Conservation (phyloP, 2,113 vertebrate genomes). For the Ameiurus melas region DNA sequence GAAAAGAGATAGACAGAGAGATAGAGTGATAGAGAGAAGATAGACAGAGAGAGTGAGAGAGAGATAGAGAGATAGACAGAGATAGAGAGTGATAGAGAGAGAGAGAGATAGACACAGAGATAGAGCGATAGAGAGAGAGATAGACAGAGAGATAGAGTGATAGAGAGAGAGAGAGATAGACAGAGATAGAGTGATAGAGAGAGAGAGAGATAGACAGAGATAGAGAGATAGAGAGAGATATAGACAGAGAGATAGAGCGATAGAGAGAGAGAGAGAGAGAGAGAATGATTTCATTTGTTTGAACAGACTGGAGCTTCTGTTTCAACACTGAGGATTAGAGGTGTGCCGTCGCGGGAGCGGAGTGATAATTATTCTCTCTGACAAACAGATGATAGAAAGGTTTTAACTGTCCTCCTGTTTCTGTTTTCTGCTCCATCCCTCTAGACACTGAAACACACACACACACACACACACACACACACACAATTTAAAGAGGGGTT, state of each 20-base stretch:
- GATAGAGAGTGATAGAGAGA: no score
- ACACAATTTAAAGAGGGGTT: background rate
- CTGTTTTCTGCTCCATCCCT: slow-evolving; percentile 13
- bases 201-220: background rate
- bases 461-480: background rate
- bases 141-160: no score
- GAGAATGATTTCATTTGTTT: background rate
- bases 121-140: no score
- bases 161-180: background rate
- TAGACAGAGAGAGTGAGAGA: background rate
- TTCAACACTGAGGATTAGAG: slow-evolving; percentile 11
- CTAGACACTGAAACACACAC: background rate
- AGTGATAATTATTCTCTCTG: slow-evolving; percentile 28
- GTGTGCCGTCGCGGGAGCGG: slow-evolving; percentile 2
- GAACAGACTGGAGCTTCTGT: background rate
- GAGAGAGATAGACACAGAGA: no score
- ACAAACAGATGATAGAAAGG: slow-evolving; percentile 44
- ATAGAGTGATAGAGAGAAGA: no score
- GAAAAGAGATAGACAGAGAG: no score
- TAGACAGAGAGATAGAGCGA: background rate
- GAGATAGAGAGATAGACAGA: background rate
- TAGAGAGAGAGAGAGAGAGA: background rate
- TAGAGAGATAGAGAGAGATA: background rate
- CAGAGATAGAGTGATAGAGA: background rate
- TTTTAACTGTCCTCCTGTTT: slow-evolving; percentile 29